Evolutionary conservation across 1,140 invertebrate species (phyloP).

Genomic region (Heliconius nattereri): DNA sequence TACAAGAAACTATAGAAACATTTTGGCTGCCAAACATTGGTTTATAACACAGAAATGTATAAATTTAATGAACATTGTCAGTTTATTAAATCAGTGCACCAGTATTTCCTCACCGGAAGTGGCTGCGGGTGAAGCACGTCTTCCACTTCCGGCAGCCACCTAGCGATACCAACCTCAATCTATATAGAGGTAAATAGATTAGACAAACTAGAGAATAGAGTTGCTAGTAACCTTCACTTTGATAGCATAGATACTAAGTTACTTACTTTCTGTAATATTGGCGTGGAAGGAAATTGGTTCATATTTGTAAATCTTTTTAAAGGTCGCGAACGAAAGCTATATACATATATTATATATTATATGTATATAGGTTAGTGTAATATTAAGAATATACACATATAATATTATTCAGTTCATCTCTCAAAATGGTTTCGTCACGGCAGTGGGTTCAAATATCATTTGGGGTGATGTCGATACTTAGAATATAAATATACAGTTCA

Average conservation of each 20-base stretch:
- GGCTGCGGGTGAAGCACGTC: constrained; percentile 11
- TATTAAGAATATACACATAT: too few relatives aligned
- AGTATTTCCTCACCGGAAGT: constrained; percentile 16
- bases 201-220: constrained; percentile 5
- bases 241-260: neutral
- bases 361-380: too few relatives aligned
- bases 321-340: too few relatives aligned
- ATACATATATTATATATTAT: too few relatives aligned
- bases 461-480: too few relatives aligned
- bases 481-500: too few relatives aligned
- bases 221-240: neutral
- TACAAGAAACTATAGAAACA: too few relatives aligned
- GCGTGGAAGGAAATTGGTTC: too few relatives aligned
- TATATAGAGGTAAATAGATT: constrained; percentile 23
- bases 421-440: too few relatives aligned
- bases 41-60: neutral
- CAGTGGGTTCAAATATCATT: too few relatives aligned
- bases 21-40: neutral
- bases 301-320: too few relatives aligned
- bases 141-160: constrained; percentile 20
- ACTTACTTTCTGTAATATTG: neutral
- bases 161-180: constrained; percentile 8
- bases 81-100: constrained; percentile 11
- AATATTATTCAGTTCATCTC: too few relatives aligned
- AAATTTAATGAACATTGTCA: neutral